phyloP scores from a whole-genome alignment of 2,113 vertebrate species.

The Maccullochella peelii region DNA sequence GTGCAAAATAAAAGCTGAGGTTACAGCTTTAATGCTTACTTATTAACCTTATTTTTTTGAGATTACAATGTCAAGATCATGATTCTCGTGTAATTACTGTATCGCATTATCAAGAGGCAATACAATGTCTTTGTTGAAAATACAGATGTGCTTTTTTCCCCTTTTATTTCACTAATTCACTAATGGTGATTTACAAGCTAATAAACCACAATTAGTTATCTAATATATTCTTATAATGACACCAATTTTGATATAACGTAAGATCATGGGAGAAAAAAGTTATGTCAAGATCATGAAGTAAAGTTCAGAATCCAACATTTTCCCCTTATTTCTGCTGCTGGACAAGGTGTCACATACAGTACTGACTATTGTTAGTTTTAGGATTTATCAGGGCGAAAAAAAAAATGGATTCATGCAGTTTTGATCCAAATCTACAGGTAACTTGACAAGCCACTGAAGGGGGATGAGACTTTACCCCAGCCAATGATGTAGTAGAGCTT shows the following conservation, averaged over 20 bases:
- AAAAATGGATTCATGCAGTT: no score
- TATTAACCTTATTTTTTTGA: neutral
- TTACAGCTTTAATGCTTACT: no score
- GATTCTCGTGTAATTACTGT: neutral
- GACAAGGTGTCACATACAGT: neutral
- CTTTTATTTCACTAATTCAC: no score
- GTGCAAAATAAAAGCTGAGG: neutral
- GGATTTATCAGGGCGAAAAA: neutral
- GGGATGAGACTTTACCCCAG: constrained; percentile 86
- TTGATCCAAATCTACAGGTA: neutral
- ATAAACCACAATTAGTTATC: neutral
- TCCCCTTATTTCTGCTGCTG: neutral
- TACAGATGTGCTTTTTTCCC: neutral
- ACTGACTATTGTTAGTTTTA: neutral
- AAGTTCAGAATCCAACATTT: no score
- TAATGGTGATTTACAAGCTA: no score
- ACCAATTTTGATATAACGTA: neutral
- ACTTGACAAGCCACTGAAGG: neutral
- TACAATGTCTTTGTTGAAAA: neutral
- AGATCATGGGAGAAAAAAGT: neutral
- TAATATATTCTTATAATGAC: neutral
- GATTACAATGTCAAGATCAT: neutral
- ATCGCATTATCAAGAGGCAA: neutral
- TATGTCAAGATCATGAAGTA: no score
- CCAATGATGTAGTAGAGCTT: constrained; percentile 88